Percentiles rank a stretch among this genome's conserved stretches.
Conservation (phyloP, 2,113 vertebrate genomes). For the Laticauda laticaudata region DNA sequence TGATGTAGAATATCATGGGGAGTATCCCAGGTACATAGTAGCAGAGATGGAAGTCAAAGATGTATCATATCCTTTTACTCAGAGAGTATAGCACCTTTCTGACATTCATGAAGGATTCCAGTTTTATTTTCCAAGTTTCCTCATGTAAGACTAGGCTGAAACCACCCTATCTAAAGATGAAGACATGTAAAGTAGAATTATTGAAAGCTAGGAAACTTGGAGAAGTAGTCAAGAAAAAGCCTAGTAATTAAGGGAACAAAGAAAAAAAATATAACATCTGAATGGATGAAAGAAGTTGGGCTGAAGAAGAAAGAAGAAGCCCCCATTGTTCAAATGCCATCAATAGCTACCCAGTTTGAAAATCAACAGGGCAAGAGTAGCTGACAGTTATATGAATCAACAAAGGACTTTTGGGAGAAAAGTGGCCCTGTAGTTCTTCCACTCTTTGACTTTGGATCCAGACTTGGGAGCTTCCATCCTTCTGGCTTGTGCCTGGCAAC, state of each 20-base stretch:
- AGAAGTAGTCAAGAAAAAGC: neutral
- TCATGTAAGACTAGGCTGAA: neutral
- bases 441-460: neutral
- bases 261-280: neutral
- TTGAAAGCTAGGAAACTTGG: neutral
- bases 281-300: neutral
- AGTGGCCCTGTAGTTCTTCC: neutral
- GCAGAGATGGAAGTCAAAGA: neutral
- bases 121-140: neutral
- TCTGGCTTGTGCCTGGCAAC: neutral
- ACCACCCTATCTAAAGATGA: neutral
- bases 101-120: neutral
- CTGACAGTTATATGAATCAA: neutral
- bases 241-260: neutral
- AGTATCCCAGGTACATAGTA: neutral
- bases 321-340: neutral
- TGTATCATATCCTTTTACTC: neutral
- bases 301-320: neutral
- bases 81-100: neutral
- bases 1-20: neutral
- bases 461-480: neutral
- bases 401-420: neutral
- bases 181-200: neutral
- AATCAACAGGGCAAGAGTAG: neutral
- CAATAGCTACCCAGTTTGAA: neutral